These are phyloP conservation scores for Daubentonia madagascariensis DNA, from an alignment of 2,113 vertebrate species.

Conservation along the genomic window DNA sequence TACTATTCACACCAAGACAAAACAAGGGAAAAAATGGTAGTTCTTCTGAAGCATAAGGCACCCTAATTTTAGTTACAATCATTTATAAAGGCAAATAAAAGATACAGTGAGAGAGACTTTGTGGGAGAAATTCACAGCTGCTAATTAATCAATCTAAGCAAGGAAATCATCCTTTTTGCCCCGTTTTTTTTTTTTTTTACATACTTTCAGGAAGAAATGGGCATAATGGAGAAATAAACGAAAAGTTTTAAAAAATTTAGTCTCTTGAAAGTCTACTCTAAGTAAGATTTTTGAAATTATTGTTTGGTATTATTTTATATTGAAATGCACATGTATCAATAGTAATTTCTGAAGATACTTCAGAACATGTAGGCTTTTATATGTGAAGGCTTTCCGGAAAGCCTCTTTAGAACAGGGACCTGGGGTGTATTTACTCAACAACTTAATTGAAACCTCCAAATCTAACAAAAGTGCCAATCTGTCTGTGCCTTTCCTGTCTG, in stretches of 20 bases:
- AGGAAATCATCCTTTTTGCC: background rate
- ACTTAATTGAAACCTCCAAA: background rate
- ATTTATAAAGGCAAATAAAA: constrained; percentile 25
- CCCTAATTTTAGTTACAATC: constrained; percentile 44
- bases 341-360: background rate
- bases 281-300: background rate
- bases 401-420: background rate
- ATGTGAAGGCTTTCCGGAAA: background rate
- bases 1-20: constrained; percentile 36
- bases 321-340: background rate
- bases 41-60: background rate
- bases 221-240: background rate
- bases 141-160: constrained; percentile 19
- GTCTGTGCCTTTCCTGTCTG: background rate
- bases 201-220: constrained; percentile 10
- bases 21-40: constrained; percentile 23
- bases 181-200: no score
- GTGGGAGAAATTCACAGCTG: background rate
- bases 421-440: background rate
- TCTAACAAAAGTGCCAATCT: background rate
- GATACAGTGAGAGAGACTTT: background rate
- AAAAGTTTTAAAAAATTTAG: background rate
- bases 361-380: background rate
- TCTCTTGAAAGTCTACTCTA: background rate
- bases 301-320: background rate